Evolutionary conservation across 2,888 invertebrate species (phyloP), one percentile per base, ranked within the genome.

Genomic region (Stictocephala bisonia): DNA sequence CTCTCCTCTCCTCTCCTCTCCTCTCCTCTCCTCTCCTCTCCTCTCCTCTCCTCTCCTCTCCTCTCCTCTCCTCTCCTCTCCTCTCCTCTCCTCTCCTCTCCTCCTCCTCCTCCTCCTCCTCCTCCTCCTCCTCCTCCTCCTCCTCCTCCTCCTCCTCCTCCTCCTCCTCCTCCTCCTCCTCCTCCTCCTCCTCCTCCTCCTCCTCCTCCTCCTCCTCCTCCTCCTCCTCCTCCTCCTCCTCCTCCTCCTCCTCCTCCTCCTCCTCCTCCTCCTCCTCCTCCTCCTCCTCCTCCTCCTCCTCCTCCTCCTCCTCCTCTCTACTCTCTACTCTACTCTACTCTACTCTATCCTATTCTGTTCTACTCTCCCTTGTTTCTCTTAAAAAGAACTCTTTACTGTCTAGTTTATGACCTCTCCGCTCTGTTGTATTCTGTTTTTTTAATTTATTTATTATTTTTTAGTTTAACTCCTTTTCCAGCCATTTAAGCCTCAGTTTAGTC

Each of bases 231-330:
- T 22, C 53, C 9, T 53, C 3, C 22, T 22, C 53, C 22, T 53
- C 53, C 22, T 15, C 18, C 44, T 67, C 48, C 13, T 44, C 27
- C 22, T 20, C 15, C 44, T n/a, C 22, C 31, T 35, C 31, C n/a
- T 3, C 31, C 64, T 3, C 4, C 4, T 4, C 31, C 40, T n/a
- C 31, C 31, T 35, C 31, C 24, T 9, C 13, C 64, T 31, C 31
- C 31, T 13, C 18, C 64, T 9, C 31, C 22, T 67, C 20, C 22
- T 11, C n/a, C 67, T 67, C 24, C 44, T 44, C 22, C 67, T 50
- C 20, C 29, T 60, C 40, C 40, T 35, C 26, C 64, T 64, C 56
- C 26, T 56, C 56, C 26, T 7, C 27, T 26, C 13, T 2, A 9
- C 13, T 26, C 18, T 7, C n/a, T n/a, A n/a, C n/a, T 48, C 22